Evolutionary conservation across 2,888 invertebrate genomes (phyloP).

Genomic region (Platycnemis pennipes): DNA sequence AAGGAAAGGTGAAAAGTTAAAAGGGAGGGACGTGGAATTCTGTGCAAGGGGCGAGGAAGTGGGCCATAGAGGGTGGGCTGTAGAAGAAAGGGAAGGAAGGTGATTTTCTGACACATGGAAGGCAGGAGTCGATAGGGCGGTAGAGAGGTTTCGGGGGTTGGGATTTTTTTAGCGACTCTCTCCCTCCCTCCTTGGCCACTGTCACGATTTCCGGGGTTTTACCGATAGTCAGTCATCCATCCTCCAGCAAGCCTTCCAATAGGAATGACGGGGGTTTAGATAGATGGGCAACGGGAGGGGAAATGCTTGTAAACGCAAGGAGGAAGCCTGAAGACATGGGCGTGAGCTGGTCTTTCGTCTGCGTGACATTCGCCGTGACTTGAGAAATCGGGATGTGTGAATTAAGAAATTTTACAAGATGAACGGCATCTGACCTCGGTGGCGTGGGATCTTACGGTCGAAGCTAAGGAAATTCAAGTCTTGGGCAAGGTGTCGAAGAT

Average conservation of each 20-base stretch:
- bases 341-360: not conserved
- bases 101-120: not conserved
- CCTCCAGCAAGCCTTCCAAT: not conserved
- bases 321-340: not conserved
- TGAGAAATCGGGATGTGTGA: not conserved
- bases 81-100: not conserved
- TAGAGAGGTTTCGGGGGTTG: not conserved
- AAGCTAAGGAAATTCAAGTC: not conserved
- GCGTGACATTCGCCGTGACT: not conserved
- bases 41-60: not conserved
- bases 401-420: not conserved
- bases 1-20: slow-evolving; percentile 35
- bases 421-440: not conserved
- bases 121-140: not conserved
- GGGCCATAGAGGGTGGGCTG: not conserved
- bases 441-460: not conserved
- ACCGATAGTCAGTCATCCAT: not conserved
- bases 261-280: not conserved
- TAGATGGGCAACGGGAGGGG: not conserved
- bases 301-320: not conserved
- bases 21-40: not conserved
- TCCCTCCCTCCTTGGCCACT: not conserved
- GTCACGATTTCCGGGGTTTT: slow-evolving; percentile 3
- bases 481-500: not conserved
- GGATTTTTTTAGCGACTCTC: not conserved